phyloP scores from a whole-genome alignment of 53 echinoderm and acorn worm genomes.

The Arbacia lixula region DNA sequence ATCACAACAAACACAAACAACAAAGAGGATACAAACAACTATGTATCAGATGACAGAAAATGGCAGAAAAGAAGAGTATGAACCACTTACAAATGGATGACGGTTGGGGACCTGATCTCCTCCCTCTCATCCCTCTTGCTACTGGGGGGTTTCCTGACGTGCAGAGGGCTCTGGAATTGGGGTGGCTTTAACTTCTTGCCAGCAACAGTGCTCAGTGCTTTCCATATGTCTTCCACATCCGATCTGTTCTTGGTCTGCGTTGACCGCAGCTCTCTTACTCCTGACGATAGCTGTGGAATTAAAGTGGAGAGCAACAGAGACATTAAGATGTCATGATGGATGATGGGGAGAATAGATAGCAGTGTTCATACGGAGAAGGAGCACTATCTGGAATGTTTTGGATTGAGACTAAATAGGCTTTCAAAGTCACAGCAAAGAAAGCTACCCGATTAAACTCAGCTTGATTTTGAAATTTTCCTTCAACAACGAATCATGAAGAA shows the following conservation, averaged over 20 bases:
- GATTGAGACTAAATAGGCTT: too few relatives aligned
- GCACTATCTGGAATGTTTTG: too few relatives aligned
- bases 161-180: conserved; percentile 61
- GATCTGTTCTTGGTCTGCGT: conserved; percentile 66
- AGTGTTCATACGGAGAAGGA: too few relatives aligned
- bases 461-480: too few relatives aligned
- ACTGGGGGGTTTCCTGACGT: conserved; percentile 71
- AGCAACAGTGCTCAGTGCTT: conserved; percentile 63
- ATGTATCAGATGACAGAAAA: too few relatives aligned
- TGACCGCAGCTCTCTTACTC: conserved; percentile 67
- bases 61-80: neutral
- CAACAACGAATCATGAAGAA: too few relatives aligned
- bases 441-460: too few relatives aligned
- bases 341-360: too few relatives aligned
- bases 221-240: conserved; percentile 82
- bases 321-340: too few relatives aligned
- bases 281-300: conserved; percentile 67
- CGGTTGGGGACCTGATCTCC: conserved; percentile 69
- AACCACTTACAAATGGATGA: conserved; percentile 86
- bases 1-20: too few relatives aligned
- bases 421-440: too few relatives aligned
- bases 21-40: too few relatives aligned
- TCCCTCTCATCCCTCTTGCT: conserved; percentile 71
- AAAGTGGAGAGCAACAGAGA: neutral
- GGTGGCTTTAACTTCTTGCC: conserved; percentile 87